These are phyloP conservation scores for Germaria angustata DNA, from an alignment of 2,888 invertebrate species.

Conservation along the genomic window DNA sequence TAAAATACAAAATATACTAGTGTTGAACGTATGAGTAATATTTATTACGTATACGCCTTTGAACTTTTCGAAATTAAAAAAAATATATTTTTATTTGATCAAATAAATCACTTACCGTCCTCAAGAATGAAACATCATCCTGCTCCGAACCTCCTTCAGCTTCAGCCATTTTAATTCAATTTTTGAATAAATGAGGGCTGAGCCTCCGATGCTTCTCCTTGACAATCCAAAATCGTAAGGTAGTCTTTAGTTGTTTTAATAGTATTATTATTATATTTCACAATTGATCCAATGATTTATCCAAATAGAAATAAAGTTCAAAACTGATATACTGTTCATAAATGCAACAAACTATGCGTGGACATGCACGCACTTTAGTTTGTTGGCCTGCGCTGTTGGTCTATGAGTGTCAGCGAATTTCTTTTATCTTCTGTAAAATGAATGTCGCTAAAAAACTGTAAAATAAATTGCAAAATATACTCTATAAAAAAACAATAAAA, in stretches of 20 bases:
- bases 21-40: neutral
- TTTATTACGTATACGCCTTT: neutral
- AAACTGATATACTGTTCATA: conserved; percentile 29
- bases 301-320: neutral
- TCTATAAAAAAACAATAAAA: too few species aligned
- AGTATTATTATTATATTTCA: neutral
- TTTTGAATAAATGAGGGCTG: conserved; percentile 70
- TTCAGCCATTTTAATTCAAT: conserved; percentile 87
- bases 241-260: neutral
- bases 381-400: conserved; percentile 54
- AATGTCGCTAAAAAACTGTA: conserved; percentile 54
- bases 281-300: neutral
- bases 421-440: conserved; percentile 55
- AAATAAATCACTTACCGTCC: conserved; percentile 89
- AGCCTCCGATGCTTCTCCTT: conserved; percentile 3
- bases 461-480: neutral
- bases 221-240: conserved; percentile 38
- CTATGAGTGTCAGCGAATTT: conserved; percentile 54
- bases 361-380: conserved; percentile 60
- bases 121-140: conserved; percentile 99
- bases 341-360: conserved; percentile 62
- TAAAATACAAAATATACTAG: too few species aligned
- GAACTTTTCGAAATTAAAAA: too few species aligned
- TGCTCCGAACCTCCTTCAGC: conserved; percentile 98
- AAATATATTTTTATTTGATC: too few species aligned